These are phyloP conservation scores for Phalloptychus januarius DNA, from an alignment of 2,797 vertebrate genomes.

Conservation along the genomic window DNA sequence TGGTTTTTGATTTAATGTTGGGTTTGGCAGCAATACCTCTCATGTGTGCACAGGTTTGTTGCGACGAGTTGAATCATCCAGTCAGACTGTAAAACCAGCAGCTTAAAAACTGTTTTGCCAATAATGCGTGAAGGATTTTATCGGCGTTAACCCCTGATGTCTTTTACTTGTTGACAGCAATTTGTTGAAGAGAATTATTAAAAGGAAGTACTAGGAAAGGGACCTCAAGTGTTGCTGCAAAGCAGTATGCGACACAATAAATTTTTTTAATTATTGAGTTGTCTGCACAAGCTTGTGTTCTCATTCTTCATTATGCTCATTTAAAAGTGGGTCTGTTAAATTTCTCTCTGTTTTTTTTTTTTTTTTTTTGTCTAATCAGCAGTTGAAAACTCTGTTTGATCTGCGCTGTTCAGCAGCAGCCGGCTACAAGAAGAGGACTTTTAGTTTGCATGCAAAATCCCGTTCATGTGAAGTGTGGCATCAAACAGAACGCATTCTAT, in stretches of 20 bases:
- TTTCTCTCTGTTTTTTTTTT: background rate
- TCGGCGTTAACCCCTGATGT: background rate
- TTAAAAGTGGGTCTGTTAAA: background rate
- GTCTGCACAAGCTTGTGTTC: background rate
- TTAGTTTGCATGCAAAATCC: background rate
- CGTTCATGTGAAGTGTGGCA: background rate
- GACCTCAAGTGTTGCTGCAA: background rate
- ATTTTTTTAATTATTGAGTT: background rate
- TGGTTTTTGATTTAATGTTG: background rate
- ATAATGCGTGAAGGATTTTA: background rate
- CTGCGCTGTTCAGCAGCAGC: background rate
- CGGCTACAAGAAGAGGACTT: background rate
- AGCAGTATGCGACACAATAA: background rate
- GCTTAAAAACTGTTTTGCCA: background rate
- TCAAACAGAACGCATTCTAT: background rate
- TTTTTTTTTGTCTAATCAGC: background rate
- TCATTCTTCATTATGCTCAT: background rate
- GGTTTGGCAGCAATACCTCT: background rate
- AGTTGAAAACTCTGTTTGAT: background rate
- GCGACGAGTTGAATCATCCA: background rate
- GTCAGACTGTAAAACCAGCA: background rate
- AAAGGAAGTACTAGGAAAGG: background rate
- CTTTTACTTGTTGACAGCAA: background rate
- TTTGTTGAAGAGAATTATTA: background rate
- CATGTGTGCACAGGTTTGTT: background rate